Conservation (phyloP, 2,113 vertebrate genomes). For the Coreoperca whiteheadi region DNA sequence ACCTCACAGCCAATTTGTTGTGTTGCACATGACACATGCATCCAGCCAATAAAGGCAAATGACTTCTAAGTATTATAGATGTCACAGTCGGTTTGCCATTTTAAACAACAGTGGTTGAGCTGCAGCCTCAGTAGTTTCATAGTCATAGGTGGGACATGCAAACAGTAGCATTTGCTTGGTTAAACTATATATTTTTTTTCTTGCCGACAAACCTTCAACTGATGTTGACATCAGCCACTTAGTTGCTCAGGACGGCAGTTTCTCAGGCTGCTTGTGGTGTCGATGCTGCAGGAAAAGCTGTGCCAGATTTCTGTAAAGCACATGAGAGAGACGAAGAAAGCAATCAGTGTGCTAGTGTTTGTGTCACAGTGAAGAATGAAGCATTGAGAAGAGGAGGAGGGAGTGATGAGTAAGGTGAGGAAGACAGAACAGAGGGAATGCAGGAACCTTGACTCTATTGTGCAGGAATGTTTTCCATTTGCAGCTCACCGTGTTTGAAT, state of each 20-base stretch:
- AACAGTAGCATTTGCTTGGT: conserved; percentile 8
- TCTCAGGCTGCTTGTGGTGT: conserved; percentile 37
- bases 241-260: conserved; percentile 22
- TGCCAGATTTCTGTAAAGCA: conserved; percentile 33
- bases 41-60: conserved; percentile 27
- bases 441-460: conserved; percentile 24
- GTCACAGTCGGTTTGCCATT: conserved; percentile 18
- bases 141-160: not conserved
- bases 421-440: conserved; percentile 34
- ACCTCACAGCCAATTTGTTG: conserved; percentile 9
- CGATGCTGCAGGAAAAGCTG: conserved; percentile 24
- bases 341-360: conserved; percentile 14
- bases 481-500: conserved; percentile 24
- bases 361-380: conserved; percentile 46
- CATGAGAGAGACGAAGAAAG: conserved; percentile 41
- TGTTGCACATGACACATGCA: conserved; percentile 11
- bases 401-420: conserved; percentile 53
- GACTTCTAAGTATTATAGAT: not conserved
- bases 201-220: conserved; percentile 9
- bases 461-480: conserved; percentile 46
- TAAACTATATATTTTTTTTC: conserved; percentile 1
- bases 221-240: not conserved
- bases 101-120: conserved; percentile 10
- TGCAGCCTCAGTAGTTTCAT: conserved; percentile 23
- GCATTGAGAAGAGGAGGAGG: conserved; percentile 42